Percentiles rank a stretch among this genome's conserved stretches.
phyloP scores from a whole-genome alignment of 1,140 invertebrate genomes.

The Bombus sibiricus region DNA sequence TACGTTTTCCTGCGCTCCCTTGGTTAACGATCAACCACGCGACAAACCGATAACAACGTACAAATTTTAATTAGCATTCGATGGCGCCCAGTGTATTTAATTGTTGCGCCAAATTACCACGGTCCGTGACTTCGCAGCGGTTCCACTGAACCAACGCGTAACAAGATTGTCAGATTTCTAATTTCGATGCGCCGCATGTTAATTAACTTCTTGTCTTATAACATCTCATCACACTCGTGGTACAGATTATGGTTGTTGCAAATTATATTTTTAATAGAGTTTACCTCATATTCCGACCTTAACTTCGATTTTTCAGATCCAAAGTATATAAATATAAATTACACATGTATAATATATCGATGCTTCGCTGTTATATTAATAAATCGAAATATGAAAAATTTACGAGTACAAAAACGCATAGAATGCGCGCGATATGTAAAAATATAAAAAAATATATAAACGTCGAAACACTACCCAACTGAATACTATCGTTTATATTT shows the following conservation, averaged over 20 bases:
- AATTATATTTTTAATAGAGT: neutral
- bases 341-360: too few relatives aligned
- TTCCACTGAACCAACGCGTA: too few relatives aligned
- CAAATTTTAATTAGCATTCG: slow-evolving; percentile 51
- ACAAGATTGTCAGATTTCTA: neutral
- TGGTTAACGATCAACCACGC: slow-evolving; percentile 48
- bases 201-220: neutral
- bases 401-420: too few relatives aligned
- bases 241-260: neutral
- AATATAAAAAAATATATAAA: too few relatives aligned
- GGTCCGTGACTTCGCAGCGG: neutral
- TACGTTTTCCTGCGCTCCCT: slow-evolving; percentile 1
- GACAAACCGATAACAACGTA: slow-evolving; percentile 53
- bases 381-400: too few relatives aligned
- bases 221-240: neutral
- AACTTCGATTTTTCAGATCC: neutral
- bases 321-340: neutral
- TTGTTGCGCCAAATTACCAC: neutral
- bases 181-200: neutral
- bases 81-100: slow-evolving; percentile 25
- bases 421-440: too few relatives aligned
- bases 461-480: too few relatives aligned
- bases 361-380: too few relatives aligned
- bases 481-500: too few relatives aligned
- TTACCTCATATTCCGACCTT: neutral